Base-by-base conservation (phyloP, 2,888 invertebrate species). In the Ectemnius lituratus region DNA sequence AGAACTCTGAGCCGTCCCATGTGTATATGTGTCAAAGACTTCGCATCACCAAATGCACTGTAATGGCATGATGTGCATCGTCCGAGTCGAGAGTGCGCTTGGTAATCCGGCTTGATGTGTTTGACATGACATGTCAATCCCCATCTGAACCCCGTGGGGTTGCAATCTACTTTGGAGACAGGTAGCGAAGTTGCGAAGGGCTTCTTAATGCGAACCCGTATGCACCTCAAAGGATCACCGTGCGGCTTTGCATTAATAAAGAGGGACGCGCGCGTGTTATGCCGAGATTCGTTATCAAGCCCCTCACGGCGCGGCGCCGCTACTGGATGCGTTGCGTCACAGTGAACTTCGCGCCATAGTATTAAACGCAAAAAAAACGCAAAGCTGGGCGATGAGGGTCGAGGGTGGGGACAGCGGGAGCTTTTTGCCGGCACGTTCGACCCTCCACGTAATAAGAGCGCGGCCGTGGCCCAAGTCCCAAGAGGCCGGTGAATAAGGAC, bases 401-500 rank as follows among this genome's bases (percentile, higher is more conserved):
- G 37, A 11, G 37, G 37, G 37, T 6, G 37, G 37, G 37, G 37
- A 11, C 37, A 37, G 8, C 65, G 75, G 82, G 77, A 80, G 61
- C 80, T 84, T 84, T 83, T 83, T 73, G 77, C 28, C 73, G 80
- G 73, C 82, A 83, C 84, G 83, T 83, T 80, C 78, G 75, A 70
- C 82, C 79, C 77, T 71, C 77, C 57, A 69, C 68, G 81, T 81
- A 83, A 83, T 83, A 83, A 83, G 79, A 79, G 75, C 74, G 70
- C 75, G 76, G 80, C 80, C 78, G 72, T 78, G 81, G 78, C 78
- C 78, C 78, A 72, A 81, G 81, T 83, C 83, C 83, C 83, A 83
- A 58, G 81, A 74, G 83, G 72, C 78, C 84, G 84, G 83, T 86
- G 86, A 86, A 86, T 86, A 86, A 86, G 86, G 85, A 84, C 83